Base-by-base conservation (phyloP, 2,888 invertebrate genomes). In the Hypomecis atomaria region DNA sequence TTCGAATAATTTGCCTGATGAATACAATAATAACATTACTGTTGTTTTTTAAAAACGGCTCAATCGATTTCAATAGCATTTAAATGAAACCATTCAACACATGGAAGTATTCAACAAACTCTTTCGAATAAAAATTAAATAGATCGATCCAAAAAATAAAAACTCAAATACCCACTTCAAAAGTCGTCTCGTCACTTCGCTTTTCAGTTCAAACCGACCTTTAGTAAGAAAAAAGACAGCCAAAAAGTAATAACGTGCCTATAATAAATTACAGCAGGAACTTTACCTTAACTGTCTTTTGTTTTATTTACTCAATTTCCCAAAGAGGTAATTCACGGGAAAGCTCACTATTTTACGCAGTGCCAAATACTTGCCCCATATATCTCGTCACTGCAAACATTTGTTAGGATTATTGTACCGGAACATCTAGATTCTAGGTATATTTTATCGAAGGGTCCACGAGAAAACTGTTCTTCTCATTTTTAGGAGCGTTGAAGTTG, bases 351-450 rank as follows among this genome's bases (percentile, higher is more conserved):
- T 52, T 53, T 59, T 45, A 23, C 53, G 59, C 59, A 38, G 53
- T 13, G 34, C 40, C 40, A 60, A 59, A 45, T 38, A 43, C 45
- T 48, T 57, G 47, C 23, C 7, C 33, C 44, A 44, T 59, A 61
- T 49, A 55, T 61, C 36, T 43, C 34, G 49, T 49, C 36, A 37
- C 8, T 7, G 37, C 43, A 10, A 48, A 49, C 55, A 48, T 61
- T 61, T 44, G 43, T 55, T 49, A 55, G 45, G 42, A 61, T 55
- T 61, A 55, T 54, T 45, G 48, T 49, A 43, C 37, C 5, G 36
- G n/a, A 54, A 48, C 48, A 42, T 36, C 43, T 56, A 40, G 33
- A 40, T 48, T 9, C 9, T 33, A 48, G 33, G n/a, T 40, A 40
- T 33, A 48, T 38, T 44, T 54, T 38, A 53, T 33, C 13, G 43